phyloP scores from a whole-genome alignment of 2,888 invertebrate genomes.

The Temnothorax unifasciatus region DNA sequence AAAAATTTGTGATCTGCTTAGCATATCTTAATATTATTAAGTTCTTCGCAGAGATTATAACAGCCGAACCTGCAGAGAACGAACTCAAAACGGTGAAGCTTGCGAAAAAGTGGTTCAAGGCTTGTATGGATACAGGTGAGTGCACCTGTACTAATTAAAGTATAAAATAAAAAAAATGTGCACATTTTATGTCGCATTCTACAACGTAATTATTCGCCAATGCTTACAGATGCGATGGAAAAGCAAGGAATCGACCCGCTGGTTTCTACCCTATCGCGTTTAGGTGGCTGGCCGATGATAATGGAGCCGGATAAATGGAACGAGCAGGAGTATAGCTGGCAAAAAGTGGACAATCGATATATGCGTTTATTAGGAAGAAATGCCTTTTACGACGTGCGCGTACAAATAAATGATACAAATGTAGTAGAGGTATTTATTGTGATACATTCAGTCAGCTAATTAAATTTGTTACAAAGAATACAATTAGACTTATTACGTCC shows the following conservation, averaged over 20 bases:
- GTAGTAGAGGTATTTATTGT: not conserved
- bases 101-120: not conserved
- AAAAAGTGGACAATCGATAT: constrained; percentile 74
- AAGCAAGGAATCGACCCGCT: constrained; percentile 70
- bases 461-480: not conserved
- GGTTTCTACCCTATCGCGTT: constrained; percentile 69
- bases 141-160: not conserved
- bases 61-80: not conserved
- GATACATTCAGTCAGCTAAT: not conserved
- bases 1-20: not conserved
- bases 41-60: not conserved
- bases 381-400: constrained; percentile 48
- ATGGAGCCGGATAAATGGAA: constrained; percentile 77
- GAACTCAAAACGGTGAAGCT: not conserved
- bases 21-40: not conserved
- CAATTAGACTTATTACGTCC: not conserved
- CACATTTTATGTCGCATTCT: not conserved
- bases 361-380: constrained; percentile 55
- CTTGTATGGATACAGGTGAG: not conserved
- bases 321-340: constrained; percentile 71
- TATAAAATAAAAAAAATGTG: not conserved
- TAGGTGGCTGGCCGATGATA: constrained; percentile 78
- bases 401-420: not conserved
- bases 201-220: not conserved
- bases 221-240: constrained; percentile 32